These are phyloP conservation scores for Pimpla rufipes DNA, from an alignment of 2,888 invertebrate genomes.

Conservation along the genomic window DNA sequence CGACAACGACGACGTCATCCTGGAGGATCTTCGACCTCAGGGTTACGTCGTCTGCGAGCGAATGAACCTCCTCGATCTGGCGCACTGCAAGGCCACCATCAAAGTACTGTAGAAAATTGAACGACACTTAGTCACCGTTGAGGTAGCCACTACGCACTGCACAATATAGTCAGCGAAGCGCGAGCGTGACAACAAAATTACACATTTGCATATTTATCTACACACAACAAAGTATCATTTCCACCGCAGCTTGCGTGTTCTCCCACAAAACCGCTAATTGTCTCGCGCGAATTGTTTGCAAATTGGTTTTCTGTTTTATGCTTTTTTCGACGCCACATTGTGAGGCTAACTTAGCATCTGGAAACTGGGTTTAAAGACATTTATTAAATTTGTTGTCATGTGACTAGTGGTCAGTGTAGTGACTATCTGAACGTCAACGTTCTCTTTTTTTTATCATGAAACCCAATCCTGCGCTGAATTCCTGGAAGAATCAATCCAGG, in stretches of 20 bases:
- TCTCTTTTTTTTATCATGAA: neutral
- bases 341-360: neutral
- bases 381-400: neutral
- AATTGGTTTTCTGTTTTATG: neutral
- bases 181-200: neutral
- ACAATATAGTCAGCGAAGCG: too few relatives aligned
- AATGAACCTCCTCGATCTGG: constrained; percentile 73
- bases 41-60: constrained; percentile 74
- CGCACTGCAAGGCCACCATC: constrained; percentile 74
- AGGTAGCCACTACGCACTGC: constrained; percentile 4
- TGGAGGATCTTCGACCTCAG: constrained; percentile 75
- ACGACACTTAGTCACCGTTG: neutral
- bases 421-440: neutral
- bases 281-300: too few relatives aligned
- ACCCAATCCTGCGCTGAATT: neutral
- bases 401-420: neutral
- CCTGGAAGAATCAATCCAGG: too few relatives aligned
- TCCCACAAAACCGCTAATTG: too few relatives aligned
- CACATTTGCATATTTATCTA: too few relatives aligned
- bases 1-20: constrained; percentile 71
- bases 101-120: constrained; percentile 66
- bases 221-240: too few relatives aligned
- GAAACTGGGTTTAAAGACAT: neutral
- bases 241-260: too few relatives aligned
- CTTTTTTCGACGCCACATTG: too few relatives aligned